Percentiles rank a stretch among this genome's conserved stretches.
Conservation (phyloP, 2,888 invertebrate species). For the Euplexia lucipara region DNA sequence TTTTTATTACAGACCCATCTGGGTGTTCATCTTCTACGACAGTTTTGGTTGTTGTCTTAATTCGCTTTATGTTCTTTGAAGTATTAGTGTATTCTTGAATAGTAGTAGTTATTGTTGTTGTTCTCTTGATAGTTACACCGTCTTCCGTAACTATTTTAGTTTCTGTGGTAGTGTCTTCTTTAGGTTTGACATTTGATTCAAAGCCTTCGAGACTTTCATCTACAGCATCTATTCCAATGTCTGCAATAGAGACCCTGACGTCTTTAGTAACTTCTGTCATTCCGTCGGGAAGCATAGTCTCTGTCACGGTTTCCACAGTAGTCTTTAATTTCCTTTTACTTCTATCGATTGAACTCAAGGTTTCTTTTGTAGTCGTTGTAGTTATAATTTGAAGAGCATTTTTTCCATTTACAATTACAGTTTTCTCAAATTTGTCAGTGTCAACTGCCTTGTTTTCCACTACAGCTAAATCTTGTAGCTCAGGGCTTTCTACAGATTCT, state of each 20-base stretch:
- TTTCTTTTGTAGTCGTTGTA: constrained; percentile 82
- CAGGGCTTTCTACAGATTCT: constrained; percentile 72
- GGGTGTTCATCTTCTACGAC: constrained; percentile 83
- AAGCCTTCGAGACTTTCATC: constrained; percentile 72
- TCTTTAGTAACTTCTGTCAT: constrained; percentile 85
- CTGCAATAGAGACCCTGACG: constrained; percentile 81
- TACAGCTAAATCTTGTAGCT: constrained; percentile 77
- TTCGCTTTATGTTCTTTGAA: constrained; percentile 63
- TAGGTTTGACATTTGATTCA: constrained; percentile 71
- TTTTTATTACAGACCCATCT: constrained; percentile 82
- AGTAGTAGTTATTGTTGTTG: constrained; percentile 76
- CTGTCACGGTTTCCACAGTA: constrained; percentile 83
- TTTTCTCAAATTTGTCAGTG: constrained; percentile 79
- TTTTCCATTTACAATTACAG: constrained; percentile 77
- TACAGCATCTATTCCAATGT: constrained; percentile 70
- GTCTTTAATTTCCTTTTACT: constrained; percentile 83
- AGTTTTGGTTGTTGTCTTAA: constrained; percentile 79
- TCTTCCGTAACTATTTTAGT: constrained; percentile 75
- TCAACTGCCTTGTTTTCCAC: constrained; percentile 79
- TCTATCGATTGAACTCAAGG: constrained; percentile 76
- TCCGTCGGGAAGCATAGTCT: constrained; percentile 81
- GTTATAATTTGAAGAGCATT: constrained; percentile 81
- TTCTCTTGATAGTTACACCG: constrained; percentile 77
- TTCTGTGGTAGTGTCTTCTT: constrained; percentile 72
- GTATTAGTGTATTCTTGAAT: constrained; percentile 75